phyloP scores from a whole-genome alignment of 2,888 invertebrate species.

The Polyommatus iphigenia region DNA sequence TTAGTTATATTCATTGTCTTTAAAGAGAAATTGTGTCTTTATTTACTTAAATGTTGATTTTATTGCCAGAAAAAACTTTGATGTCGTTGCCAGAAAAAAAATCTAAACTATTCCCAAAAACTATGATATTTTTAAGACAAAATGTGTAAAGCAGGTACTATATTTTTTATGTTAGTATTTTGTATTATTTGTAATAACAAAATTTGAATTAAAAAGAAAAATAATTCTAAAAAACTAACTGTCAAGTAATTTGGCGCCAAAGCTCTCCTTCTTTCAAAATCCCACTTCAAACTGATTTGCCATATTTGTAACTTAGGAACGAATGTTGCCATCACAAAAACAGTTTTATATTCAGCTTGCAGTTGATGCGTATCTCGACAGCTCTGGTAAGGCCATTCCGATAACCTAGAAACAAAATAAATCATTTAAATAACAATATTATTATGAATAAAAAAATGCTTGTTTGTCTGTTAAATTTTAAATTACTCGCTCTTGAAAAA shows the following conservation, averaged over 20 bases:
- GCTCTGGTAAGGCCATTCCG: slow-evolving; percentile 78
- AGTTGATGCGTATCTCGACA: slow-evolving; percentile 80
- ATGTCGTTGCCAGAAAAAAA: background rate
- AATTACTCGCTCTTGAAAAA: too few relatives aligned
- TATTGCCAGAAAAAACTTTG: background rate
- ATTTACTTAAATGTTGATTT: background rate
- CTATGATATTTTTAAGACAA: background rate
- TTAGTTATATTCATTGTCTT: background rate
- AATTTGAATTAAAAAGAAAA: background rate
- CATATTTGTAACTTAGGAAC: slow-evolving; percentile 26
- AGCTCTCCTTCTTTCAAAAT: background rate
- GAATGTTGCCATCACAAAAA: slow-evolving; percentile 33
- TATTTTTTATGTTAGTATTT: background rate
- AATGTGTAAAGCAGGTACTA: background rate
- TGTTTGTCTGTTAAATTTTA: too few relatives aligned
- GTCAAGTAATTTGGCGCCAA: background rate
- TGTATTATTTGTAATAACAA: background rate
- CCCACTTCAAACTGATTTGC: background rate
- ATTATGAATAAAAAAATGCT: too few relatives aligned
- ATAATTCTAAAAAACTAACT: background rate
- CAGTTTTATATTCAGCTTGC: slow-evolving; percentile 62
- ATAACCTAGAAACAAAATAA: slow-evolving; percentile 76
- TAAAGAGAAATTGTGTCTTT: slow-evolving; percentile 2
- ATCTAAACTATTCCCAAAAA: background rate
- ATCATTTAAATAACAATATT: too few relatives aligned